phyloP scores from a whole-genome alignment of 1,140 invertebrate species.

The Meloidogyne exigua region DNA sequence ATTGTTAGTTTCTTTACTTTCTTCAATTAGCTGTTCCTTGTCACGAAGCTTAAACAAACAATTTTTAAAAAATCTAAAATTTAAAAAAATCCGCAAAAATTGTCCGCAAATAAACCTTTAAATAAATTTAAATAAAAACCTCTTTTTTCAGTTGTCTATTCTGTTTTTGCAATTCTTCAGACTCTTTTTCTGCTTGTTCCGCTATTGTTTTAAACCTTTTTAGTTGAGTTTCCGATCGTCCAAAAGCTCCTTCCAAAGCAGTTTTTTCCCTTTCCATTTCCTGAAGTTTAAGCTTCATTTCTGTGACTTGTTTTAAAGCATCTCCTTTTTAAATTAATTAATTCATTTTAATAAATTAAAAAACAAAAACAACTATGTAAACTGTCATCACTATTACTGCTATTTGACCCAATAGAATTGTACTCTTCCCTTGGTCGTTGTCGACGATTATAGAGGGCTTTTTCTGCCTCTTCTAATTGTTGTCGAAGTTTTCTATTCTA shows the following conservation, averaged over 20 bases:
- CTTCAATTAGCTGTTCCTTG: slow-evolving; percentile 86
- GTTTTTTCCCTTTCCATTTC: slow-evolving; percentile 94
- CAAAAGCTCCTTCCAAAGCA: slow-evolving; percentile 75
- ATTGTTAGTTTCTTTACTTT: slow-evolving; percentile 91
- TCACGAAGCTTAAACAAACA: slow-evolving; percentile 78
- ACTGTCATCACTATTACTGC: slow-evolving; percentile 26
- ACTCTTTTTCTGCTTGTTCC: slow-evolving; percentile 87
- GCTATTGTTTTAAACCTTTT: slow-evolving; percentile 85
- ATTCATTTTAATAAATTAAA: not conserved
- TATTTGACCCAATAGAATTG: slow-evolving; percentile 28
- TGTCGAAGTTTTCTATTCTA: slow-evolving; percentile 62
- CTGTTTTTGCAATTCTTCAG: slow-evolving; percentile 91
- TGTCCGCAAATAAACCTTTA: no score
- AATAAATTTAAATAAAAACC: slow-evolving; percentile 69
- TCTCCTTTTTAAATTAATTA: slow-evolving; percentile 68
- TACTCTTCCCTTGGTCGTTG: slow-evolving; percentile 45
- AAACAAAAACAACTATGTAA: slow-evolving; percentile 25
- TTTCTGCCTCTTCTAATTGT: slow-evolving; percentile 60
- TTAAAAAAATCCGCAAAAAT: not conserved
- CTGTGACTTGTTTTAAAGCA: slow-evolving; percentile 77
- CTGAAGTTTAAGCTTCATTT: slow-evolving; percentile 88
- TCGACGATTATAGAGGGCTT: slow-evolving; percentile 52
- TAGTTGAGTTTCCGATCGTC: slow-evolving; percentile 88
- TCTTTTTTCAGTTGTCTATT: slow-evolving; percentile 91
- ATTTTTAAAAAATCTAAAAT: slow-evolving; percentile 29